Base-by-base conservation (phyloP, 2,888 invertebrate genomes). In the Drepanosiphum platanoidis region DNA sequence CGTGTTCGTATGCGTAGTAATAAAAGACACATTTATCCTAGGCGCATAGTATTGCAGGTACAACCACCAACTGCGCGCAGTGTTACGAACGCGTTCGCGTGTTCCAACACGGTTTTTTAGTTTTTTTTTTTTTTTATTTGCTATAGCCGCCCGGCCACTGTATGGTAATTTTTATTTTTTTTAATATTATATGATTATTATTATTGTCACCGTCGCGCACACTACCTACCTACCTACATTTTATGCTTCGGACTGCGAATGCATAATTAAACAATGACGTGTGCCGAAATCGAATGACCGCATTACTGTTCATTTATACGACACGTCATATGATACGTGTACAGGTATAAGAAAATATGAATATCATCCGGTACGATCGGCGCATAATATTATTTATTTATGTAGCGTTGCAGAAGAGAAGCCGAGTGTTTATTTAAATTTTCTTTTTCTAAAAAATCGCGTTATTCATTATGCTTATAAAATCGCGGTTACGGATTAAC, bases 261-360 rank as follows among this genome's bases (percentile, higher is more conserved):
- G 75, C 83, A 84, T 84, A 77, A 84, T 84, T 58, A 68, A 75
- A 75, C 46, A 64, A 52, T 46, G 46, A 75, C 83, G 83, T 84
- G 83, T 84, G 75, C 83, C 83, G 83, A 84, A 84, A 84, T 52
- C 52, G 83, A 84, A 84, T 36, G 83, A 75, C 75, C 75, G 83
- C 36, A 75, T 84, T 84, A 75, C 52, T 80, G 46, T 68, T 80
- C 32, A 52, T 80, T 52, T 46, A 52, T 52, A 36, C 42, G 42
- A 11, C 11, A 11, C 42, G 11, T n/a, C 3, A 61, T 61, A 52
- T 52, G 7, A 52, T 52, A 52, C 15, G 18, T n/a, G n/a, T n/a
- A n/a, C n/a, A n/a, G n/a, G n/a, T n/a, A n/a, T n/a, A n/a, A n/a
- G n/a, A n/a, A 39, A 39, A 18, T 52, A 52, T 52, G 52, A 52